A percentile compares a stretch with the other conserved stretches of the same genome.
These are phyloP conservation scores for Zaprionus ghesquierei DNA, from an alignment of 1,140 invertebrate genomes.

Conservation along the genomic window DNA sequence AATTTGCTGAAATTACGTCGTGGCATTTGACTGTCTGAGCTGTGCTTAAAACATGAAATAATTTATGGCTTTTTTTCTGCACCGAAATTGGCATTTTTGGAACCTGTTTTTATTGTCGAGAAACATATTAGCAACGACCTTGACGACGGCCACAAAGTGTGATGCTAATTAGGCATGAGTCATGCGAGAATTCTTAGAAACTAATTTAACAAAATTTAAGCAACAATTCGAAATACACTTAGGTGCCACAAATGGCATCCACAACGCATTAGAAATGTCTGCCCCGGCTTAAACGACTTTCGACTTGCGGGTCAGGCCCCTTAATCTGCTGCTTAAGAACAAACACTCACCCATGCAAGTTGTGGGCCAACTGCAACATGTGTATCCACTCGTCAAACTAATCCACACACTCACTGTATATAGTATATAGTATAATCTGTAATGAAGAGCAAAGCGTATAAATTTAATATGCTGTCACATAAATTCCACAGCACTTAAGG, in stretches of 20 bases:
- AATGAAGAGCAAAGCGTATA: slow-evolving; percentile 72
- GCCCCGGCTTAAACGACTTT: background rate
- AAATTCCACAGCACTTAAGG: slow-evolving; percentile 69
- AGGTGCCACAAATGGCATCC: too few relatives aligned
- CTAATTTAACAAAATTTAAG: too few relatives aligned
- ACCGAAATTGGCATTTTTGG: slow-evolving; percentile 4
- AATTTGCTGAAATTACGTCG: slow-evolving; percentile 2
- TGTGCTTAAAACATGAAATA: slow-evolving; percentile 15
- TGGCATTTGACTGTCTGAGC: slow-evolving; percentile 26
- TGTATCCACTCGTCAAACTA: slow-evolving; percentile 57
- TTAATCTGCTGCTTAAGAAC: background rate
- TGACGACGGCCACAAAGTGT: background rate
- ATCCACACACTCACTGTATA: slow-evolving; percentile 30
- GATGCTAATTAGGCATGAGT: slow-evolving; percentile 20
- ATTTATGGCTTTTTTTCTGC: slow-evolving; percentile 1
- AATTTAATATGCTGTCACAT: slow-evolving; percentile 78
- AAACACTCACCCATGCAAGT: slow-evolving; percentile 53
- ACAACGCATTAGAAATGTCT: background rate
- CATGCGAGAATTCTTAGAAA: background rate
- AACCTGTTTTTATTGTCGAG: slow-evolving; percentile 24
- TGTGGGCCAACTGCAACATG: slow-evolving; percentile 36
- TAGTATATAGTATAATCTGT: slow-evolving; percentile 55
- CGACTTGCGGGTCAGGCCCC: slow-evolving; percentile 3
- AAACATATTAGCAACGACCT: slow-evolving; percentile 10
- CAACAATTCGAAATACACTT: too few relatives aligned